These are phyloP conservation scores for Drosophila paracracens DNA, from an alignment of 2,888 invertebrate genomes.

Conservation along the genomic window DNA sequence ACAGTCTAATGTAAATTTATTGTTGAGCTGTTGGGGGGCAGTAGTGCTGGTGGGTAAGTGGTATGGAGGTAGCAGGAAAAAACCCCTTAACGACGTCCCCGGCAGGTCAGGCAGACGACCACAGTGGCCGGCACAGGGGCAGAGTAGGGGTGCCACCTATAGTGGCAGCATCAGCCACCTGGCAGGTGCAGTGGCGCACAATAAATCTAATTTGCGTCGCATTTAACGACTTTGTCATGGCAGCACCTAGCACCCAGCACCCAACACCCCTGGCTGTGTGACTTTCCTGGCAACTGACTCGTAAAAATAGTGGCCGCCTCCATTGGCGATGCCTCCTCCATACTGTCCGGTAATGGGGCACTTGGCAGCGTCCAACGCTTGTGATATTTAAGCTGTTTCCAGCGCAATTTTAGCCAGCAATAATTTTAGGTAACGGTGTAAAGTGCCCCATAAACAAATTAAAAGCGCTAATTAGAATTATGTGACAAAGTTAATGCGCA, in stretches of 20 bases:
- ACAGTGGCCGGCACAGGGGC: constrained; percentile 32
- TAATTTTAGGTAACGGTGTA: constrained; percentile 78
- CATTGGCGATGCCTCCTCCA: constrained; percentile 9
- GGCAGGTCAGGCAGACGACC: constrained; percentile 54
- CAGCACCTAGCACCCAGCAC: constrained; percentile 27
- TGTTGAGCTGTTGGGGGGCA: constrained; percentile 71
- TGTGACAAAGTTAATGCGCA: constrained; percentile 81
- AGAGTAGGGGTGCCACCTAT: constrained; percentile 11
- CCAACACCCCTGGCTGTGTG: constrained; percentile 25
- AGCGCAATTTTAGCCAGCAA: constrained; percentile 70
- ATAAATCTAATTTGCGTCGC: constrained; percentile 84
- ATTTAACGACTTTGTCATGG: constrained; percentile 83
- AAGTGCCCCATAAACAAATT: constrained; percentile 81
- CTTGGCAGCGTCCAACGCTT: constrained; percentile 61
- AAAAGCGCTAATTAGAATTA: constrained; percentile 81
- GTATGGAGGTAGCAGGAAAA: constrained; percentile 9
- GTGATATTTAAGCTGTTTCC: constrained; percentile 77
- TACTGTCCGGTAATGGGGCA: constrained; percentile 66
- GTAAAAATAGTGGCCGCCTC: constrained; percentile 66
- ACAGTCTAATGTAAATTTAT: constrained; percentile 84
- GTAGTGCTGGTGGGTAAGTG: neutral
- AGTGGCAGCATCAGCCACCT: constrained; percentile 42
- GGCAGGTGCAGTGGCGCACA: constrained; percentile 79
- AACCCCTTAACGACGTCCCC: constrained; percentile 57
- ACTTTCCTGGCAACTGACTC: constrained; percentile 64